These are phyloP conservation scores for Furcifer pardalis DNA, from an alignment of 2,797 vertebrate species.

Conservation along the genomic window DNA sequence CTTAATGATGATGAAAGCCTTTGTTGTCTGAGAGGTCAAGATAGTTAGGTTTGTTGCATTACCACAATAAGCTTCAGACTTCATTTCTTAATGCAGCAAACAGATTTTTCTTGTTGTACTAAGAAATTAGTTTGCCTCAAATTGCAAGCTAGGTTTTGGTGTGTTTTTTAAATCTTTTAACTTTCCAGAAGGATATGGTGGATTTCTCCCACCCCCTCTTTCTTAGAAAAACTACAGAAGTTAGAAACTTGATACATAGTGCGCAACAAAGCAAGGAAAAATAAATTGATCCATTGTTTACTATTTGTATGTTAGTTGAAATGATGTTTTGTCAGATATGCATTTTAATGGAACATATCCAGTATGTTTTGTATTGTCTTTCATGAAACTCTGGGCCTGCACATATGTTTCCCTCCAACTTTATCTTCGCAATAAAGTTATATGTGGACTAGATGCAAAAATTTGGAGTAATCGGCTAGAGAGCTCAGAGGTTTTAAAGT, in stretches of 20 bases:
- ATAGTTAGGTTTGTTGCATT: not conserved
- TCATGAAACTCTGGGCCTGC: not conserved
- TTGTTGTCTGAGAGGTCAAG: not conserved
- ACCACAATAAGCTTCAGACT: not conserved
- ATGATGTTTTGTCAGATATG: not conserved
- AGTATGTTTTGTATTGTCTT: not conserved
- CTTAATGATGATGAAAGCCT: not conserved
- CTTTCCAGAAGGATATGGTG: not conserved
- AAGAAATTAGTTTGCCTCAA: not conserved
- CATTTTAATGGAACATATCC: not conserved
- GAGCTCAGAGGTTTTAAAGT: not conserved
- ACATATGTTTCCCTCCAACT: not conserved
- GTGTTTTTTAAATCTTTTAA: not conserved
- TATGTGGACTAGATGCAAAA: not conserved
- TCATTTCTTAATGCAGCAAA: too few species aligned
- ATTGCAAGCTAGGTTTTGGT: slow-evolving; percentile 3
- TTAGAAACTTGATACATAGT: not conserved
- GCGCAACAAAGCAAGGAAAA: not conserved
- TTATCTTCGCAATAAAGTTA: not conserved
- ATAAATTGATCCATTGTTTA: not conserved
- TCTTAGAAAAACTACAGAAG: not conserved
- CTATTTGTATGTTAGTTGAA: not conserved
- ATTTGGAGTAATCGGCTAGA: not conserved
- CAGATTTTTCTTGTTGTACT: not conserved
- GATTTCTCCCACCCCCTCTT: not conserved